Base-by-base conservation (phyloP, 2,888 invertebrate genomes). In the Folsomia manolachei region DNA sequence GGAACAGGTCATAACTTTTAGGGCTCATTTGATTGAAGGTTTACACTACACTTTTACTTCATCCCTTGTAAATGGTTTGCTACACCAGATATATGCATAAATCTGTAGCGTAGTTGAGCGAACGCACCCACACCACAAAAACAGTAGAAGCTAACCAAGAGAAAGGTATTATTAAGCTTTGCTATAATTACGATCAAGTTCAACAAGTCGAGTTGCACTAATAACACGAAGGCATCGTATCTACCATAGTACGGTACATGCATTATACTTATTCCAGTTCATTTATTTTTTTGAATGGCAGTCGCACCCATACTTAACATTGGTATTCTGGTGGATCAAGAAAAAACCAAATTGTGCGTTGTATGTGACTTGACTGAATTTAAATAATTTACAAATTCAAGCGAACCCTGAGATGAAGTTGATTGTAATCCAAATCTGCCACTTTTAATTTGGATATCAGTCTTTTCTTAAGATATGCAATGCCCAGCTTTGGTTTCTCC, bases 401-500 rank as follows among this genome's bases (percentile, higher is more conserved):
- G 4, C 39, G 14, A 39, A 39, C 4, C 39, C 39, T 60, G n/a
- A 4, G 1, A 62, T 18, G 25, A 62, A 62, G 23, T 62, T 62
- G 62, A 62, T 62, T 62, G 21, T 62, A 62, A 62, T 62, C 62
- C 62, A 62, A 62, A 62, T 62, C 62, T 62, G 62, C 62, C 62
- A 62, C 23, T 62, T 25, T 62, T 62, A 62, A 62, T 62, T 62
- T 62, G 19, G 62, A 62, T 62, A 62, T 62, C 62, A 62, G 62
- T 21, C 23, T 19, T 62, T 62, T 62, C 62, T 62, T 24, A 62
- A 24, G 62, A 18, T n/a, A n/a, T n/a, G n/a, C n/a, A n/a, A n/a
- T n/a, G 56, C 56, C 21, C 56, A 56, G 21, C 19, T 14, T 14
- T 11, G 51, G 51, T n/a, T n/a, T n/a, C n/a, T 39, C 39, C 39